A percentile compares a stretch with the other conserved stretches of the same genome.
phyloP scores from a whole-genome alignment of 2,113 vertebrate species.

The Leptocoma aspasia region DNA sequence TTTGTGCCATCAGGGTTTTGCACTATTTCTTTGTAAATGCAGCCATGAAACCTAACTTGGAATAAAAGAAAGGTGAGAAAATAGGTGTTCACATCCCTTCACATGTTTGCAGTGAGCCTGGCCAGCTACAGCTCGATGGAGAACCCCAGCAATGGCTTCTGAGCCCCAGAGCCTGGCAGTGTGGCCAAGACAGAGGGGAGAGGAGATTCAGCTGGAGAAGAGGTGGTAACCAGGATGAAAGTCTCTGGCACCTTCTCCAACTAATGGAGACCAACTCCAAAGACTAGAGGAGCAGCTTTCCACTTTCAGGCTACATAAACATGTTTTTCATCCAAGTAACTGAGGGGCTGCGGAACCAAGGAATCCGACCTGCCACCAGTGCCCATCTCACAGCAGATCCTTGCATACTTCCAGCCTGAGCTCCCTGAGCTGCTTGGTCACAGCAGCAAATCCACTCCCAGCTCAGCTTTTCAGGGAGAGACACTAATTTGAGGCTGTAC shows the following conservation, averaged over 20 bases:
- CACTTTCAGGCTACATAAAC: not conserved
- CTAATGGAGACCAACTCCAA: not conserved
- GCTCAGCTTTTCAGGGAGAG: not conserved
- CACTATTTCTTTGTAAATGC: not conserved
- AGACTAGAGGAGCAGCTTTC: not conserved
- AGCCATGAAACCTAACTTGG: not conserved
- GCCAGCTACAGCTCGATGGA: not conserved
- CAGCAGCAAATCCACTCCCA: not conserved
- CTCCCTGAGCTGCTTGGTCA: not conserved
- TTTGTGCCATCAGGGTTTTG: not conserved
- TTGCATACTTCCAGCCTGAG: not conserved
- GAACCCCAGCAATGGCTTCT: not conserved
- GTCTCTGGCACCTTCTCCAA: not conserved
- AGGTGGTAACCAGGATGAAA: not conserved
- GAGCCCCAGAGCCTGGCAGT: not conserved
- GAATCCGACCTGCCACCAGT: not conserved
- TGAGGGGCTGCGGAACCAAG: not conserved
- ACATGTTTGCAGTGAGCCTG: not conserved
- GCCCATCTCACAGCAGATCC: not conserved
- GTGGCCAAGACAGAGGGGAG: not conserved
- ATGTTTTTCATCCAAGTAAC: not conserved
- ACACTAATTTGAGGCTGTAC: not conserved
- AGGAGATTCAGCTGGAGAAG: not conserved
- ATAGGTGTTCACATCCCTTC: not conserved
- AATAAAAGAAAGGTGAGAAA: not conserved